Evolutionary conservation across 2,113 vertebrate genomes (phyloP), one percentile per base, ranked within the genome.

Genomic region (Lophius piscatorius): DNA sequence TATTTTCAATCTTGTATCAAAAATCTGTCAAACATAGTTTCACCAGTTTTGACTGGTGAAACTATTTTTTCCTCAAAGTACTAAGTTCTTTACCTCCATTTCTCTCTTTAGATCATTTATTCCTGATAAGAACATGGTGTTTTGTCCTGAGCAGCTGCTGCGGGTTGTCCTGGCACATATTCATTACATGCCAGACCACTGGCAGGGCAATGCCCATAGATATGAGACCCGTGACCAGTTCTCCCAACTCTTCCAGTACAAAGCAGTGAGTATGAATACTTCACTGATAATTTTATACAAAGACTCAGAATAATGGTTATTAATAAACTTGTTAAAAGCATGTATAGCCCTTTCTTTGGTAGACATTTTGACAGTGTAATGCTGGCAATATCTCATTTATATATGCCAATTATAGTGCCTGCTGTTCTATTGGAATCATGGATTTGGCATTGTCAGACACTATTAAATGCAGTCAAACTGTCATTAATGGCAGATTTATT

Each of bases 181-280:
- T 74, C 97, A 99, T 86, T 99, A 99, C 88, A 99, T 98, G 97
- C 97, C 97, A 29, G 97, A 98, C 88, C 96, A 99, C 89, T 99
- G 97, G 97, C 97, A 98, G 89, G 96, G 96, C 78, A 97, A 95
- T 2, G 97, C 97, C 63, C 96, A 98, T 70, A 92, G 95, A 82
- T 96, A 96, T 0, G 95, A 99, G 89, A 99, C 97, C 78, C 91
- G 96, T 18, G 96, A 98, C 5, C 95, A 98, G 87, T 99, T 99
- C 71, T 93, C 97, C 23, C 96, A 99, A 88, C 96, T 99, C 73
- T 99, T 99, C 90, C 97, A 99, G 83, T 99, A 99, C 92, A 99
- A 98, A 91, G 97, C 96, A 62, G 97, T 99, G 83, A 95, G 96
- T 90, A 44, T 34, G 33, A 9, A 54, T 22, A 26, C n/a, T n/a